Evolutionary conservation across 1,140 invertebrate genomes (phyloP).

Genomic region (Cyclargus thomasi): DNA sequence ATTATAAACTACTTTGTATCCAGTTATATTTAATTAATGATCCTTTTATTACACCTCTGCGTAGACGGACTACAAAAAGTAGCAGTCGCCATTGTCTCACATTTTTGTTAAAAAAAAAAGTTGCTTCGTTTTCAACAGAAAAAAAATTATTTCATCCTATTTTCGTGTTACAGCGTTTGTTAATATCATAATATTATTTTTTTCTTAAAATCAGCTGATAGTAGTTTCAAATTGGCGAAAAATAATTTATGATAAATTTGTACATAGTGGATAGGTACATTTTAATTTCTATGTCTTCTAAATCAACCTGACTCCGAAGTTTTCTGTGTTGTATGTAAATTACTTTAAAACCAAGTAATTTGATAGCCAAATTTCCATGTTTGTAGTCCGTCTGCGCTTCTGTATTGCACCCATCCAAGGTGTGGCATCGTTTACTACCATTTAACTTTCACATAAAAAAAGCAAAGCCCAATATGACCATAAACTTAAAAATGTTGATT

Average conservation of each 20-base stretch:
- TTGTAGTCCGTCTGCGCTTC: not conserved
- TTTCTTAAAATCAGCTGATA: too few species aligned
- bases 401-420: not conserved
- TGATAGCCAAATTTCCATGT: not conserved
- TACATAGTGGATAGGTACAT: too few species aligned
- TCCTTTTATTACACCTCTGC: not conserved
- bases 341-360: not conserved
- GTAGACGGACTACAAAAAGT: not conserved
- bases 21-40: not conserved
- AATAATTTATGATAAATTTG: too few species aligned
- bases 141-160: too few species aligned
- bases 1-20: not conserved
- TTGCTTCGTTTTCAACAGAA: too few species aligned
- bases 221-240: too few species aligned
- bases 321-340: too few species aligned
- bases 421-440: not conserved
- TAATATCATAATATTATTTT: too few species aligned
- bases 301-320: too few species aligned
- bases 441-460: not conserved
- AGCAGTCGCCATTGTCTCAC: not conserved
- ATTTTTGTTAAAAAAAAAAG: not conserved
- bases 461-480: not conserved
- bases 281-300: too few species aligned
- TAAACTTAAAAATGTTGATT: constrained; percentile 3
- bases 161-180: too few species aligned